Percentiles rank a stretch among this genome's conserved stretches.
These are phyloP conservation scores for Dascillus cervinus DNA, from an alignment of 2,888 invertebrate genomes.

Conservation along the genomic window DNA sequence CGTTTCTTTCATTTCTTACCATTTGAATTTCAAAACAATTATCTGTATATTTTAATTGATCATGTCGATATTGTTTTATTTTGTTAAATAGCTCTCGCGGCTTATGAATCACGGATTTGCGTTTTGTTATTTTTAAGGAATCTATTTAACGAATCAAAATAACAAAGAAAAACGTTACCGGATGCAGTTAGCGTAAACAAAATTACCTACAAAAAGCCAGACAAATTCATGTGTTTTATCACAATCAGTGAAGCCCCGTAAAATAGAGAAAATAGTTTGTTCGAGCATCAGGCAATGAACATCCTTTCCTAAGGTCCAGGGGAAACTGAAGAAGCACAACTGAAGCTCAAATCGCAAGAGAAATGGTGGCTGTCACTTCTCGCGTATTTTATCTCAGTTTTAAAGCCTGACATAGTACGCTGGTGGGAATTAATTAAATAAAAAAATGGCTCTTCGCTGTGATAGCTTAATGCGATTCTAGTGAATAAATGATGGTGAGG, in stretches of 20 bases:
- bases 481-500: constrained; percentile 36
- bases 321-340: constrained; percentile 17
- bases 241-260: constrained; percentile 17
- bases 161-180: too few species aligned
- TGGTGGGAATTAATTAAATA: constrained; percentile 41
- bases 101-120: too few species aligned
- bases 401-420: constrained; percentile 41
- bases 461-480: constrained; percentile 39
- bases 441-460: constrained; percentile 34
- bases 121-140: too few species aligned
- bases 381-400: constrained; percentile 38
- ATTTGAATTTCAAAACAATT: too few species aligned
- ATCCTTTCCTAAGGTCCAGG: constrained; percentile 12
- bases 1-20: too few species aligned
- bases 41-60: too few species aligned
- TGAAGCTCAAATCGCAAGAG: constrained; percentile 32
- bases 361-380: constrained; percentile 38
- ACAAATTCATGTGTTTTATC: constrained; percentile 20
- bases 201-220: constrained; percentile 10
- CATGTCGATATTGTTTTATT: too few species aligned
- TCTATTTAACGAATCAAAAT: too few species aligned
- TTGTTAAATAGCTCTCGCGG: too few species aligned
- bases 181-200: not conserved
- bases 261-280: constrained; percentile 4
- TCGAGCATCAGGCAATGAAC: constrained; percentile 7